phyloP scores from a whole-genome alignment of 2,797 vertebrate genomes.

The Acanthurus tractus region DNA sequence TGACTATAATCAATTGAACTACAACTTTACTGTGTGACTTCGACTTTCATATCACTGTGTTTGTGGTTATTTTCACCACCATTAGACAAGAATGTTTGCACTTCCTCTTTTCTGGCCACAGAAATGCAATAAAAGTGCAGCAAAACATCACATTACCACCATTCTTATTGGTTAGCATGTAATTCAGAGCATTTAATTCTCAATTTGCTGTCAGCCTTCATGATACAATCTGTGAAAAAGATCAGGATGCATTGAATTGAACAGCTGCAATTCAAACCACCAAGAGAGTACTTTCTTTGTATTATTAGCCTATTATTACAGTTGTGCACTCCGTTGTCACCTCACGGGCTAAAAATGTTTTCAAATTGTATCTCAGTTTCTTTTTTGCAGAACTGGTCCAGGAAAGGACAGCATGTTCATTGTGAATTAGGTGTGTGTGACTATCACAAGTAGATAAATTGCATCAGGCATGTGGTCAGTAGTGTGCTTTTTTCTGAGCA shows the following conservation, averaged over 20 bases:
- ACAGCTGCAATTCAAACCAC: constrained; percentile 15
- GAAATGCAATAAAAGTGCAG: constrained; percentile 63
- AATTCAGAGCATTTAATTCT: constrained; percentile 64
- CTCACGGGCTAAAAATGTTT: background rate
- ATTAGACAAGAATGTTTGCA: constrained; percentile 73
- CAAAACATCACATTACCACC: constrained; percentile 70
- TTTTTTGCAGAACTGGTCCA: background rate
- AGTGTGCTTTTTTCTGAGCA: constrained; percentile 1
- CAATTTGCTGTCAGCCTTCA: constrained; percentile 53
- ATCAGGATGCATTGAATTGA: constrained; percentile 38
- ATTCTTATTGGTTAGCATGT: constrained; percentile 68
- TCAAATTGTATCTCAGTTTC: background rate
- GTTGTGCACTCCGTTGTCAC: background rate
- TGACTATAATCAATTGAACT: constrained; percentile 42
- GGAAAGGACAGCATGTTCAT: background rate
- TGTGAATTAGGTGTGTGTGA: constrained; percentile 4
- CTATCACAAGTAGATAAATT: constrained; percentile 3
- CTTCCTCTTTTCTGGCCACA: constrained; percentile 64
- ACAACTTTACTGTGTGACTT: constrained; percentile 25
- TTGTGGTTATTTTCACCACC: constrained; percentile 65
- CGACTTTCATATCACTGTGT: constrained; percentile 56
- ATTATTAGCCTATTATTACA: background rate
- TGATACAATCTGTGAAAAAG: constrained; percentile 56
- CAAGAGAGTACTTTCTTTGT: background rate
- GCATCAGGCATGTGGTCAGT: background rate